Base-by-base conservation (phyloP, 1,140 invertebrate species). In the Bicyclus anynana region DNA sequence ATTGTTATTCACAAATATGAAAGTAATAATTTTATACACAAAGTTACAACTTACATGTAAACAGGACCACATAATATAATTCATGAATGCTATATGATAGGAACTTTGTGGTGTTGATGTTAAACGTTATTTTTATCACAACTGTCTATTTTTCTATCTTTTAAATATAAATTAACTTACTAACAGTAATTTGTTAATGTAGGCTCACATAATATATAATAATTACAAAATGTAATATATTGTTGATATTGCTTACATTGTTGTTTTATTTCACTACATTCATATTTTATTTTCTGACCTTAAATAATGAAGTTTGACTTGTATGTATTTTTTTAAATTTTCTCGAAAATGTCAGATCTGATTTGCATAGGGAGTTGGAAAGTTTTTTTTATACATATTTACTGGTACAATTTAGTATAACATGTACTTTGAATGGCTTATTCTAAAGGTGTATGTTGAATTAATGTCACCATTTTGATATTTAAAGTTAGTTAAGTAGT, bases 71-170 rank as follows among this genome's bases (percentile, higher is more conserved):
- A 66, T 49, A 63, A 37, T 52, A 44, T 59, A 47, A 59, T 42
- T 59, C 40, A 46, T 26, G 65, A 57, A 62, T 59, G 60, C 69
- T 72, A 65, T 65, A 69, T 67, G 63, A 56, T 59, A 57, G 53
- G 29, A 59, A 59, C 55, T 66, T 75, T 69, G 58, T 72, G 72
- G 69, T 80, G 69, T 73, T 69, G 52, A 66, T 75, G 73, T 76
- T 82, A 70, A n/a, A 76, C 74, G 69, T 80, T 81, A 74, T 67
- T 23, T 75, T 68, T 76, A 58, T 77, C 77, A 84, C 77, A 79
- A 76, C 73, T 85, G 74, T 76, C 71, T 87, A 85, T 85, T 87
- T 87, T 85, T 87, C 80, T 84, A 86, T 69, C 66, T 82, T 65
- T 72, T 62, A 69, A 74, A 72, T 73, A 70, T 70, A 72, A 73